Evolutionary conservation across 2,888 invertebrate species (phyloP), one percentile per base, ranked within the genome.

Genomic region (Rhingia campestris): DNA sequence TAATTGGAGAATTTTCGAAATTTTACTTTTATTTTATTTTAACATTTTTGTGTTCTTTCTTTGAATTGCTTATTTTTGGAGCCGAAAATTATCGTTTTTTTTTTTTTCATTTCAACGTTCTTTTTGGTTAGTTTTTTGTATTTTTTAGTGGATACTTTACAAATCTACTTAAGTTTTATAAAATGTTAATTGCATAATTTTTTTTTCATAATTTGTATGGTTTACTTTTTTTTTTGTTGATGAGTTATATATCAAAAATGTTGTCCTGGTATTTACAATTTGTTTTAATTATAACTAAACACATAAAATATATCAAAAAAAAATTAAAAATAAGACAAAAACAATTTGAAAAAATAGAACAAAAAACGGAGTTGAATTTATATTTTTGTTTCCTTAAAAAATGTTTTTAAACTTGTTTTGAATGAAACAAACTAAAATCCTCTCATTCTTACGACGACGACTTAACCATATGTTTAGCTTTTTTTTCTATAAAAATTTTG

Each of bases 201-300:
- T 86, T 86, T 88, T 88, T 88, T 87, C 22, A 22, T 86, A 82
- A 39, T 76, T 86, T 76, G 59, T 85, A 72, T 86, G 86, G 49
- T 59, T 73, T 53, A 80, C 30, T 80, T 54, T 66, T 22, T n/a
- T 54, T 66, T 72, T 73, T 74, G 66, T 61, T 82, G 22, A 69
- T 77, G 63, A 80, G 61, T 84, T 67, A 70, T 87, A 63, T 86
- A 58, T 74, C 79, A 84, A 84, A 84, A 69, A 70, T 32, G 12
- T 56, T 70, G 70, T 80, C 58, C 80, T 81, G 85, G 75, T 85
- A 85, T 80, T 85, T 85, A 84, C 84, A 84, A 70, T 80, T 35
- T 79, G 74, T 64, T 49, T 72, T 64, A 53, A 49, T 49, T 43
- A 51, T 72, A 56, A 39, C 7, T 74, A 37, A 33, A 43, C 4